A percentile compares a stretch with the other conserved stretches of the same genome.
phyloP scores from a whole-genome alignment of 2,797 vertebrate genomes.

The Paedocypris micromegethes region DNA sequence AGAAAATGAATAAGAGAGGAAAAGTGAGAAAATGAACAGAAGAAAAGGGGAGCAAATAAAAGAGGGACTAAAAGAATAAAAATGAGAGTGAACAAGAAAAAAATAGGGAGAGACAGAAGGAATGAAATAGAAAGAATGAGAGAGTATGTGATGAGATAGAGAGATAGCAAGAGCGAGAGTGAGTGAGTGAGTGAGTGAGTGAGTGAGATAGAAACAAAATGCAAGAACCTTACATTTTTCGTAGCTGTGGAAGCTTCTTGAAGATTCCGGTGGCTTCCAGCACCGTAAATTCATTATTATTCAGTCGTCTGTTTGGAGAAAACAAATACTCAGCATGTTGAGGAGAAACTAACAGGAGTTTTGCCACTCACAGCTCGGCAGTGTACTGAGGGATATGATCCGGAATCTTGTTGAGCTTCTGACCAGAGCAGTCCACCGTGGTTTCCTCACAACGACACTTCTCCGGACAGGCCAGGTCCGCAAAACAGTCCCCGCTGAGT shows the following conservation, averaged over 20 bases:
- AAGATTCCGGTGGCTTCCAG: constrained; percentile 95
- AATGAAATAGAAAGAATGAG: no score
- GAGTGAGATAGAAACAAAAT: neutral
- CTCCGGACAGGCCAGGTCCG: constrained; percentile 92
- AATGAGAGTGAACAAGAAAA: no score
- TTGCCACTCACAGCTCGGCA: constrained; percentile 86
- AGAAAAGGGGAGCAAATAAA: neutral
- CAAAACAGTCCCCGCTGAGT: constrained; percentile 94
- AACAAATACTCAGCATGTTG: neutral
- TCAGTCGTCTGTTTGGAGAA: constrained; percentile 75
- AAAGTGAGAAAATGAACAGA: neutral
- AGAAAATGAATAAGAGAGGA: neutral
- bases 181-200: neutral
- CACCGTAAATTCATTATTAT: constrained; percentile 97
- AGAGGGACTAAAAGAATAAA: no score
- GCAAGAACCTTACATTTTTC: constrained; percentile 86
- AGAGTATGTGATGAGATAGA: no score
- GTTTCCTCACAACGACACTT: constrained; percentile 97
- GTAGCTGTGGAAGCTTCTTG: constrained; percentile 93
- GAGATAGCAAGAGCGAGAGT: no score
- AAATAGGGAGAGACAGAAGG: no score
- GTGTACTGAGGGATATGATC: constrained; percentile 96
- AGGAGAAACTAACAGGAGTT: no score
- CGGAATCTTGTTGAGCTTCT: constrained; percentile 91
- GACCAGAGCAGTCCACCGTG: constrained; percentile 96